Base-by-base conservation (phyloP, 2,888 invertebrate species). In the Pediacus dermestoides region DNA sequence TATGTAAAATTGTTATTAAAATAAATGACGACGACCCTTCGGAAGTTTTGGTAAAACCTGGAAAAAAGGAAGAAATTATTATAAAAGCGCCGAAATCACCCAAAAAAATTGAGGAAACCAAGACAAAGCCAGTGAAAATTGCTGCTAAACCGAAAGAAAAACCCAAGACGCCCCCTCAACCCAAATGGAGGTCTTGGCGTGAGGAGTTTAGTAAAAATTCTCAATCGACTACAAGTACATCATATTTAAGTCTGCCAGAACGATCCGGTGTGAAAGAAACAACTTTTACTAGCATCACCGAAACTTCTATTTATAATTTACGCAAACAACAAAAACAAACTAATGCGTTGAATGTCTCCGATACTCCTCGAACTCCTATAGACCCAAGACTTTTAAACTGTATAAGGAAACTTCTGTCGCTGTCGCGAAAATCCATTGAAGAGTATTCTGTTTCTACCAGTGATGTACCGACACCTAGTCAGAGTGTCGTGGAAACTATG, bases 351-450 rank as follows among this genome's bases (percentile, higher is more conserved):
- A n/a, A n/a, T n/a, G n/a, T n/a, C n/a, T n/a, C n/a, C n/a, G n/a
- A n/a, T n/a, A n/a, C n/a, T n/a, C n/a, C n/a, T n/a, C n/a, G n/a
- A n/a, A n/a, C n/a, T n/a, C n/a, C 32, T 4, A 12, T 13, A 18
- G 64, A 73, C 57, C 68, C 71, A 1, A 42, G 59, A 7, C 51
- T 76, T 23, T 55, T 67, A 2, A 64, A 65, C 4, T 74, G 74
- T 47, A 70, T 78, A 2, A 66, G 71, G 35, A 70, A 72, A 44
- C 57, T 78, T 22, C 53, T 78, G 11, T 63, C 63, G n/a, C 74
- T 77, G 76, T 72, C 74, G 0, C 68, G 70, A 16, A 58, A 53
- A 6, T 70, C 70, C 37, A 59, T 77, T n/a, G 70, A 74, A 8
- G 67, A 73, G 7, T 55, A 76, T 10, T 64, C 64, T 1, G 69